Percentiles rank a stretch among this genome's conserved stretches.
Evolutionary conservation across 2,113 vertebrate genomes (phyloP).

Genomic region (Toxotes chatareus): DNA sequence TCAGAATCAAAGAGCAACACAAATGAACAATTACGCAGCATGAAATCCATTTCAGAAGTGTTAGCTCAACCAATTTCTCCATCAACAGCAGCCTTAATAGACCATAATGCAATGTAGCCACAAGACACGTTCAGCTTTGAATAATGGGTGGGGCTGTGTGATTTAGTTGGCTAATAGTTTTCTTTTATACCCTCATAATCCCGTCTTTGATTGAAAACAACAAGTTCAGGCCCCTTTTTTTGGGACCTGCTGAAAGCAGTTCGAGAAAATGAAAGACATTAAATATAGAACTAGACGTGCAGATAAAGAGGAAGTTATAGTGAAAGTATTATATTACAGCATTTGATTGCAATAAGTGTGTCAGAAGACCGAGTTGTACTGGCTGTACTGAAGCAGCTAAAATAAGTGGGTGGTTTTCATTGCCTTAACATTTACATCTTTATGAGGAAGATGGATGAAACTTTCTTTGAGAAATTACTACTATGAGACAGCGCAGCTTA

Average conservation of each 20-base stretch:
- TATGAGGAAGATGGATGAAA: slow-evolving; percentile 7
- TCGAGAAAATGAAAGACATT: not conserved
- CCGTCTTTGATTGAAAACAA: slow-evolving; percentile 26
- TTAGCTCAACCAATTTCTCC: slow-evolving; percentile 22
- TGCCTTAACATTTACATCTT: slow-evolving; percentile 33
- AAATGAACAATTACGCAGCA: slow-evolving; percentile 18
- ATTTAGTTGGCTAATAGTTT: slow-evolving; percentile 21
- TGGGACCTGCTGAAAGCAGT: not conserved
- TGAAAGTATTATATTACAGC: slow-evolving; percentile 12
- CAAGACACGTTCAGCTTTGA: slow-evolving; percentile 53
- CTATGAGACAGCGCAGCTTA: slow-evolving; percentile 32
- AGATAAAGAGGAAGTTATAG: slow-evolving; percentile 7
- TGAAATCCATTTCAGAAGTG: slow-evolving; percentile 29
- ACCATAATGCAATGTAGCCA: slow-evolving; percentile 37
- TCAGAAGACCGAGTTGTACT: not conserved
- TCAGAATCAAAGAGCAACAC: slow-evolving; percentile 4
- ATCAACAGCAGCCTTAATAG: slow-evolving; percentile 36
- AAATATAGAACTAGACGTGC: slow-evolving; percentile 7
- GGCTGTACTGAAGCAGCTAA: slow-evolving; percentile 15
- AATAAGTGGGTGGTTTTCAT: slow-evolving; percentile 4
- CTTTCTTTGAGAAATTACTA: slow-evolving; percentile 42
- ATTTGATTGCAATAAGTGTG: slow-evolving; percentile 5
- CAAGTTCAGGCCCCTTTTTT: slow-evolving; percentile 24
- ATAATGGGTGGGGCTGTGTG: slow-evolving; percentile 35
- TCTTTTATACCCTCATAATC: slow-evolving; percentile 32